Evolutionary conservation across 2,888 invertebrate species (phyloP).

Genomic region (Apodemia duryi): DNA sequence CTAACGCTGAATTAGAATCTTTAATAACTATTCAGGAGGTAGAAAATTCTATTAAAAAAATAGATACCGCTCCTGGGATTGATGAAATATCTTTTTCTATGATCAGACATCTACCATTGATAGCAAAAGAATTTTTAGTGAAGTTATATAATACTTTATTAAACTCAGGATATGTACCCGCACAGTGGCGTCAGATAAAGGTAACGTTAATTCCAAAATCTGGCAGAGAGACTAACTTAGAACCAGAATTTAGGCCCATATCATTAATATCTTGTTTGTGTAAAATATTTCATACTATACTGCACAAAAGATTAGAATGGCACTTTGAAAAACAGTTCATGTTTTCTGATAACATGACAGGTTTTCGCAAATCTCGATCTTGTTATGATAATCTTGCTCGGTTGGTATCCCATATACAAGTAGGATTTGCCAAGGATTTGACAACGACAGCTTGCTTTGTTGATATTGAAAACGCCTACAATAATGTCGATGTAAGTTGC

Average conservation of each 20-base stretch:
- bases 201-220: constrained; percentile 24
- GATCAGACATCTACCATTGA: constrained; percentile 23
- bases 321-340: constrained; percentile 24
- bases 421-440: constrained; percentile 28
- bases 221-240: constrained; percentile 2
- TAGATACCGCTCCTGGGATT: constrained; percentile 24
- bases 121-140: constrained; percentile 22
- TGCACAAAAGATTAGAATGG: constrained; percentile 31
- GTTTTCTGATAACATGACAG: constrained; percentile 22
- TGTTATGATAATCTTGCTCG: constrained; percentile 25
- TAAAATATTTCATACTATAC: constrained; percentile 30
- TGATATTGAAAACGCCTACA: constrained; percentile 37
- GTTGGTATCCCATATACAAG: constrained; percentile 23
- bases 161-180: constrained; percentile 18
- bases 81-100: constrained; percentile 28
- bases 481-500: constrained; percentile 31
- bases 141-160: constrained; percentile 23
- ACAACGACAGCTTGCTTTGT: constrained; percentile 32
- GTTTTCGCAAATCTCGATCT: constrained; percentile 27
- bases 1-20: constrained; percentile 17
- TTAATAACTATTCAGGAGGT: constrained; percentile 23
- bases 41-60: constrained; percentile 23
- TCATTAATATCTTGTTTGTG: constrained; percentile 30
- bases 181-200: constrained; percentile 22
- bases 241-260: constrained; percentile 21